Conservation (phyloP, 2,113 vertebrate genomes). For the Sterna hirundo region DNA sequence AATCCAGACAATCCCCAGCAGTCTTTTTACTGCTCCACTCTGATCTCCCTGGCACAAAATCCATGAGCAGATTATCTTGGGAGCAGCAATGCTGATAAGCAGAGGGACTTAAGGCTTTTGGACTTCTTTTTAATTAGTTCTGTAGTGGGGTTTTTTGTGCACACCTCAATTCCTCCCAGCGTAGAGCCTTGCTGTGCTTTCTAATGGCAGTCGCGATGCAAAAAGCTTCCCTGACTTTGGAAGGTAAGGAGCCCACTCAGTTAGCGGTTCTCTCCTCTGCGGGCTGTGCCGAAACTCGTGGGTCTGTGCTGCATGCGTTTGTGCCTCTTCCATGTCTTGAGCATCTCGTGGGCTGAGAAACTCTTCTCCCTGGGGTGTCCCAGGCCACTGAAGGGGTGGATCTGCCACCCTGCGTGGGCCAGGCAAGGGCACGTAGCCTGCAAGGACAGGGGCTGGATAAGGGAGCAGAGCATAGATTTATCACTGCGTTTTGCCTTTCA, state of each 20-base stretch:
- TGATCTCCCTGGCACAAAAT: conserved; percentile 62
- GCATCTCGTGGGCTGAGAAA: neutral
- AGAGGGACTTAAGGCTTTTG: conserved; percentile 36
- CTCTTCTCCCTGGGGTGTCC: neutral
- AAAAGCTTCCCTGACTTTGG: neutral
- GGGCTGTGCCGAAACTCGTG: neutral
- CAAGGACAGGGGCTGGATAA: neutral
- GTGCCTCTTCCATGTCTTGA: neutral
- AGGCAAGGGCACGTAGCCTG: neutral
- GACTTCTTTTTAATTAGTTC: conserved; percentile 66
- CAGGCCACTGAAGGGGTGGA: rapidly evolving
- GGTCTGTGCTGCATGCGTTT: rapidly evolving
- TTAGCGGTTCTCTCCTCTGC: rapidly evolving
- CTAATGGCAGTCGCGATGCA: neutral
- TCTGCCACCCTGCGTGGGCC: neutral
- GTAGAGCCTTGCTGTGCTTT: neutral
- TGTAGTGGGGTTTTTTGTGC: neutral
- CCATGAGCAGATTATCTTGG: conserved; percentile 65
- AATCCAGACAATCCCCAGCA: conserved; percentile 62
- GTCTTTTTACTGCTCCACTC: conserved; percentile 53
- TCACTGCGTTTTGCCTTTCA: neutral
- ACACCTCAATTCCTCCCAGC: neutral
- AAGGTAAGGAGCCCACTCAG: neutral
- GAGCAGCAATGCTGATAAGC: conserved; percentile 59
- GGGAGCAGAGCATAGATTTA: neutral